Base-by-base conservation (phyloP, 2,113 vertebrate genomes). In the Gymnorhina tibicen region DNA sequence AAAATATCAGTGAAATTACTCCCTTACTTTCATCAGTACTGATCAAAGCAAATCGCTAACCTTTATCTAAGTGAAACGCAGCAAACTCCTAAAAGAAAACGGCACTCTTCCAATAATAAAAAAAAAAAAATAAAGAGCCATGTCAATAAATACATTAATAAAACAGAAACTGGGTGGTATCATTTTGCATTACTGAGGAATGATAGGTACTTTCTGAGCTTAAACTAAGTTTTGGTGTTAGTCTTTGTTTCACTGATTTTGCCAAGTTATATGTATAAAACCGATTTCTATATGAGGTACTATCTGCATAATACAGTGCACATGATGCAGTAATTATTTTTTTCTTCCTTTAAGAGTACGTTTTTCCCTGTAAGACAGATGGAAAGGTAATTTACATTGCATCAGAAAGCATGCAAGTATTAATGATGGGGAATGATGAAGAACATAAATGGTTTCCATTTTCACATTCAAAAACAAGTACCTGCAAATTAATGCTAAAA, bases 401-500 rank as follows among this genome's bases (percentile, higher is more conserved):
- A 39, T 30, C 1, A 0, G 60, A 92, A 93, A 92, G 83, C 52
- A 75, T 10, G 58, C 14, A 39, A 37, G 8, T 68, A 84, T 95
- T 96, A 97, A 85, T 60, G 88, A 83, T 59, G 42, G 89, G 53
- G 70, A 85, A 87, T 50, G 89, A 85, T 70, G 88, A 94, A 85
- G 75, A 95, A 92, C 76, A 53, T 81, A 91, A 94, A 94, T n/a
- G 77, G 72, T 60, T 91, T 94, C 95, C 69, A 95, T 93, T 97
- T 95, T 84, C 83, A 94, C 73, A 87, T 82, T 93, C 53, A 75
- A 89, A 95, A 96, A 77, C 91, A 93, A 93, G 76, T 95, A 96
- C 96, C 93, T 95, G 92, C 91, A 96, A 96, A 97, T 94, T 94
- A 96, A 95, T 46, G 91, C 76, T 97, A 96, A 96, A 97, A 96